phyloP scores from a whole-genome alignment of 2,888 invertebrate genomes.

The Epirrhoe tristata region DNA sequence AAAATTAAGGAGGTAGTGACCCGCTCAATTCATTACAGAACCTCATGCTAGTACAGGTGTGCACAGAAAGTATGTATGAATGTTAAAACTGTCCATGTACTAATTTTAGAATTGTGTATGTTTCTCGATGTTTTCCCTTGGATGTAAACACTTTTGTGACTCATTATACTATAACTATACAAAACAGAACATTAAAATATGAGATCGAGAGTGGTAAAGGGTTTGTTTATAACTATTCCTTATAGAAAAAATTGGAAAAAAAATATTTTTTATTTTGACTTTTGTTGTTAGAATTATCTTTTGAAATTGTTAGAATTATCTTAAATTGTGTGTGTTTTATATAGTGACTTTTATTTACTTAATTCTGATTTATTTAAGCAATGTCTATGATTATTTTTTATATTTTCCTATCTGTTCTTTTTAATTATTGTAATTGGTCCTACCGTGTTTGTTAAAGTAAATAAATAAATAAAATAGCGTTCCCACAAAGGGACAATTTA shows the following conservation, averaged over 20 bases:
- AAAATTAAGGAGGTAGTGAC: conserved; percentile 66
- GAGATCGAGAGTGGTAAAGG: background rate
- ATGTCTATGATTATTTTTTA: no score
- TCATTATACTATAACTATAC: background rate
- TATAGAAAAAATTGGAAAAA: no score
- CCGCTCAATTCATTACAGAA: conserved; percentile 61
- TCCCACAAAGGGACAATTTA: background rate
- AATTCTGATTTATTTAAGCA: no score
- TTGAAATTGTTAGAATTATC: no score
- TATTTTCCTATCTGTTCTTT: no score
- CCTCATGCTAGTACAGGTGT: conserved; percentile 18
- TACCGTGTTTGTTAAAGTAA: no score
- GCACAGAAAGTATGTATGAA: conserved; percentile 1
- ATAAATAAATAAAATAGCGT: no score
- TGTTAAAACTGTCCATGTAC: background rate
- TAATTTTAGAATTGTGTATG: background rate
- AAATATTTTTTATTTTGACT: no score
- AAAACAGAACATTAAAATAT: background rate
- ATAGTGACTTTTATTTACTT: no score
- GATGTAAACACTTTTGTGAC: background rate
- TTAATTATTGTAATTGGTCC: no score
- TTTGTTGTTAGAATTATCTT: no score
- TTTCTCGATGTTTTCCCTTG: background rate
- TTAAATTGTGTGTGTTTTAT: no score
- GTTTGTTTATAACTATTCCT: background rate